Conservation (phyloP, 2,113 vertebrate genomes). For the Aythya baeri region DNA sequence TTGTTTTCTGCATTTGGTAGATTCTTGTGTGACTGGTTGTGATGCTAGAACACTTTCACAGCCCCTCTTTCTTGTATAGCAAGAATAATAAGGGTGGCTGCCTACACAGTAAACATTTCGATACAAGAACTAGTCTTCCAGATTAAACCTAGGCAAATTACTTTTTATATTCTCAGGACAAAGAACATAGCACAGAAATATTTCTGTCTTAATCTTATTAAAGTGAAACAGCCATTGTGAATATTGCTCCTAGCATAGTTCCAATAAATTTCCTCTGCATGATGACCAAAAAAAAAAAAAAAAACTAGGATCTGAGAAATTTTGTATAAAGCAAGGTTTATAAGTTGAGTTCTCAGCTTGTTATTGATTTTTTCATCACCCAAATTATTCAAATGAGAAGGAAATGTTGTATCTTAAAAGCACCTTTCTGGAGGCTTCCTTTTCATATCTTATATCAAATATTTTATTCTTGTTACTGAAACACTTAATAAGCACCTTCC, state of each 20-base stretch:
- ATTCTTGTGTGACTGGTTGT: background rate
- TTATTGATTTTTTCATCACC: background rate
- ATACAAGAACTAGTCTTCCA: background rate
- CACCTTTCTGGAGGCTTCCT: background rate
- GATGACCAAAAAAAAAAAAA: background rate
- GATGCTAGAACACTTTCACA: background rate
- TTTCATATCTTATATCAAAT: background rate
- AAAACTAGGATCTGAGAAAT: background rate
- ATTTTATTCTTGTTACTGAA: conserved; percentile 3
- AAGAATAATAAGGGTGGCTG: background rate
- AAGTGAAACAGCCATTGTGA: background rate
- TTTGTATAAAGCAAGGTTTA: background rate
- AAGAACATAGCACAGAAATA: background rate
- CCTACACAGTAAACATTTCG: background rate
- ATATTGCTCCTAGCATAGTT: background rate
- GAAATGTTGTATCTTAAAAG: background rate
- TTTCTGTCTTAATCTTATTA: background rate
- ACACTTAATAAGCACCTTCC: conserved; percentile 33
- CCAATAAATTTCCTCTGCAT: background rate
- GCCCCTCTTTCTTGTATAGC: background rate
- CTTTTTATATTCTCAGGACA: background rate
- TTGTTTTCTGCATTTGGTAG: background rate
- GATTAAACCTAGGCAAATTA: background rate
- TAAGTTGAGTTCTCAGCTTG: background rate
- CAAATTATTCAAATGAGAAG: background rate